Evolutionary conservation across 2,888 invertebrate genomes (phyloP).

Genomic region (Hirtodrosophila confusa): DNA sequence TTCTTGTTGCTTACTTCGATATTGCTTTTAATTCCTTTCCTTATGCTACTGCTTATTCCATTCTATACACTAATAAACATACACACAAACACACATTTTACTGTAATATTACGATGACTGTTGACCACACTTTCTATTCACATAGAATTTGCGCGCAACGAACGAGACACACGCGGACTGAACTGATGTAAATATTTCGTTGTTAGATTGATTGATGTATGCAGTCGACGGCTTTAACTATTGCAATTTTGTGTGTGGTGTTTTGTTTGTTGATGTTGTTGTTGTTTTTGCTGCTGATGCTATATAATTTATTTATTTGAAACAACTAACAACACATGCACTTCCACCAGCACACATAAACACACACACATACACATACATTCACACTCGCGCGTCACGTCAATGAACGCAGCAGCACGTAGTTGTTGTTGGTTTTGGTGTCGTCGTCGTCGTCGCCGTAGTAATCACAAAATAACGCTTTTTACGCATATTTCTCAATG

Average conservation of each 20-base stretch:
- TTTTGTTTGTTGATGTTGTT: conserved; percentile 52
- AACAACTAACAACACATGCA: conserved; percentile 63
- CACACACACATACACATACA: conserved; percentile 46
- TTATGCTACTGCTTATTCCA: conserved; percentile 59
- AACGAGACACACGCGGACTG: conserved; percentile 45
- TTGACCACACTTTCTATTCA: conserved; percentile 60
- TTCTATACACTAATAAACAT: conserved; percentile 65
- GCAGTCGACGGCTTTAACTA: conserved; percentile 37
- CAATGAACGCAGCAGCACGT: conserved; percentile 79
- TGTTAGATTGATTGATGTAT: conserved; percentile 23
- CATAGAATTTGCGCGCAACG: conserved; percentile 53
- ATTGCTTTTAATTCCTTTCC: conserved; percentile 63
- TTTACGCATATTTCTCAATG: conserved; percentile 70
- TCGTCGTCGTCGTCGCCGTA: conserved; percentile 58
- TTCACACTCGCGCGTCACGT: conserved; percentile 75
- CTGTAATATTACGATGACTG: conserved; percentile 35
- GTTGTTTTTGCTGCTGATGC: conserved; percentile 44
- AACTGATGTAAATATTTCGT: conserved; percentile 46
- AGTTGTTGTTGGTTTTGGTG: conserved; percentile 53
- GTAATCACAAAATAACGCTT: conserved; percentile 66
- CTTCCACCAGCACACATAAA: conserved; percentile 37
- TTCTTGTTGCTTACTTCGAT: conserved; percentile 38
- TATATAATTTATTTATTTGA: conserved; percentile 54
- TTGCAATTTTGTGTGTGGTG: conserved; percentile 52
- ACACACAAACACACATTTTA: conserved; percentile 49